phyloP scores from a whole-genome alignment of 1,140 invertebrate genomes.

The Matsumurasca onukii region DNA sequence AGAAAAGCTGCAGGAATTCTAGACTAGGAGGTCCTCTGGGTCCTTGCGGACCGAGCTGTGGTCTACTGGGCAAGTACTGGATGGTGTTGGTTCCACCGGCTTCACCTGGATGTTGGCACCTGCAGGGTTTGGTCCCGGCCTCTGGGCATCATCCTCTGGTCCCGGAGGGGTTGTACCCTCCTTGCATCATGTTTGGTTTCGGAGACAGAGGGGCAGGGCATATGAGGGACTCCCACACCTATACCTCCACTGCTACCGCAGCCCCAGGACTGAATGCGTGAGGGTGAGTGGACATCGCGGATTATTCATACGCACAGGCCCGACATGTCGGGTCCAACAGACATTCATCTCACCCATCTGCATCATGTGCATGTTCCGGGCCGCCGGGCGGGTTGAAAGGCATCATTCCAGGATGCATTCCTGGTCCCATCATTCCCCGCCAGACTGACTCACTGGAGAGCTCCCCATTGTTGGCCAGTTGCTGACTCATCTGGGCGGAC shows the following conservation, averaged over 20 bases:
- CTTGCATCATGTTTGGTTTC: constrained; percentile 51
- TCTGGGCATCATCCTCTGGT: constrained; percentile 40
- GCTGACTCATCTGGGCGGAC: constrained; percentile 91
- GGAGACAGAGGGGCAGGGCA: constrained; percentile 46
- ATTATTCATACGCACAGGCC: constrained; percentile 45
- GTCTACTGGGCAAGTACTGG: constrained; percentile 92
- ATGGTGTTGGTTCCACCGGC: constrained; percentile 96
- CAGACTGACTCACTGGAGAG: constrained; percentile 52
- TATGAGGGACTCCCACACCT: no score
- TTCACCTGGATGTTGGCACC: constrained; percentile 91
- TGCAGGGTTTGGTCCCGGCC: constrained; percentile 64
- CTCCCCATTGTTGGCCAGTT: constrained; percentile 75
- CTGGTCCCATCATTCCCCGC: constrained; percentile 45
- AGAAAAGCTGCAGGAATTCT: constrained; percentile 88
- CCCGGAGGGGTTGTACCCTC: constrained; percentile 38
- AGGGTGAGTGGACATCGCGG: constrained; percentile 42
- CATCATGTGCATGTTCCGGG: constrained; percentile 55
- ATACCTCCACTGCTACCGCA: constrained; percentile 48
- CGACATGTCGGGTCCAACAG: constrained; percentile 58
- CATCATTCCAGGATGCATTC: constrained; percentile 55
- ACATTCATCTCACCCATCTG: constrained; percentile 52
- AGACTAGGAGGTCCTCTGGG: constrained; percentile 83
- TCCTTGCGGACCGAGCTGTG: constrained; percentile 64
- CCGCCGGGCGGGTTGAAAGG: constrained; percentile 50
- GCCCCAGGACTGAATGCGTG: constrained; percentile 46